A percentile compares a stretch with the other conserved stretches of the same genome.
Conservation (phyloP, 1,140 invertebrate genomes). For the Euschistus heros region DNA sequence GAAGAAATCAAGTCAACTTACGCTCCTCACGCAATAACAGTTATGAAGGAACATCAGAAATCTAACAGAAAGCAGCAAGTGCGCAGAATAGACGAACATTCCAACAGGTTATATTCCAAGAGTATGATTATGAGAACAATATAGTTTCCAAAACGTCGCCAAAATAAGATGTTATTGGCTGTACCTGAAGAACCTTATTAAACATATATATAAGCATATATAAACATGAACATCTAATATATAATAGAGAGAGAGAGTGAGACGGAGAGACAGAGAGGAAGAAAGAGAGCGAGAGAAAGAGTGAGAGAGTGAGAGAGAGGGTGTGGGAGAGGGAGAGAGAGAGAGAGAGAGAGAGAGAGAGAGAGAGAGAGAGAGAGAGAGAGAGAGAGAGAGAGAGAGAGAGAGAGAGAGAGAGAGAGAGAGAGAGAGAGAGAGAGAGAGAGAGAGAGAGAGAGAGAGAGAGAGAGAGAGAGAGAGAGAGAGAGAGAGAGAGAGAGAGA, state of each 20-base stretch:
- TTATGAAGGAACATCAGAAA: too few relatives aligned
- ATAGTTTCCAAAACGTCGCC: too few relatives aligned
- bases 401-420: neutral
- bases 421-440: neutral
- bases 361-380: neutral
- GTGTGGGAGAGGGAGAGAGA: neutral
- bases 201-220: too few relatives aligned
- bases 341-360: neutral
- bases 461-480: neutral
- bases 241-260: neutral
- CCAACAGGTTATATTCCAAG: too few relatives aligned
- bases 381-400: neutral
- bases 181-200: too few relatives aligned
- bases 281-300: conserved; percentile 29
- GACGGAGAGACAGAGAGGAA: conserved; percentile 25
- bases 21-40: too few relatives aligned
- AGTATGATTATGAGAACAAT: too few relatives aligned
- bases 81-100: too few relatives aligned
- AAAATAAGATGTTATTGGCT: too few relatives aligned
- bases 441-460: neutral
- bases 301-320: neutral
- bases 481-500: neutral
- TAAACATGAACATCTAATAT: too few relatives aligned
- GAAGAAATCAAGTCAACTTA: too few relatives aligned
- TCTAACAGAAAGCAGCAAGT: too few relatives aligned